A percentile compares a stretch with the other conserved stretches of the same genome.
Conservation (phyloP, 2,888 invertebrate genomes). For the Drosophila monieri region DNA sequence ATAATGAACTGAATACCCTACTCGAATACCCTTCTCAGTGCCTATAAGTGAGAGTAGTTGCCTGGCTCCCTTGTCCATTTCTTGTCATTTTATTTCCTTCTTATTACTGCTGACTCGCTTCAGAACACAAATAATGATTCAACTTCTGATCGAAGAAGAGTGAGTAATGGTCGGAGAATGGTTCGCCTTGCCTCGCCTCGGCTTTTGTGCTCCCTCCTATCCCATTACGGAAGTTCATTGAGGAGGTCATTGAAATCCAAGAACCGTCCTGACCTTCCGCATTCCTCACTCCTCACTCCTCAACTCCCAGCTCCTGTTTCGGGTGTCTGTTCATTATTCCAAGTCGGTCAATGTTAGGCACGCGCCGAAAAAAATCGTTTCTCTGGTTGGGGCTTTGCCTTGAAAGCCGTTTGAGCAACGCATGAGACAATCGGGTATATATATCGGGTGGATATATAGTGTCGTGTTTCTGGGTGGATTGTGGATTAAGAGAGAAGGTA, state of each 20-base stretch:
- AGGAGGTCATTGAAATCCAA: constrained; percentile 37
- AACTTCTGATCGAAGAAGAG: constrained; percentile 23
- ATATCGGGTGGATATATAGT: constrained; percentile 16
- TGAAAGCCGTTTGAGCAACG: constrained; percentile 30
- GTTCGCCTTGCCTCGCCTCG: constrained; percentile 20
- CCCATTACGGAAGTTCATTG: constrained; percentile 40
- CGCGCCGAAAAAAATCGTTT: constrained; percentile 19
- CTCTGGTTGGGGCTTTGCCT: constrained; percentile 19
- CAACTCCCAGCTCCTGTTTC: constrained; percentile 32
- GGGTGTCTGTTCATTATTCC: constrained; percentile 45
- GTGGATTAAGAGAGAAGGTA: constrained; percentile 1
- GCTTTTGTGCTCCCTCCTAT: neutral
- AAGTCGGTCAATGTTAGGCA: constrained; percentile 70
- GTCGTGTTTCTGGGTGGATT: constrained; percentile 18
- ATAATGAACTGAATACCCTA: too few relatives aligned
- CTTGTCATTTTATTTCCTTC: constrained; percentile 19
- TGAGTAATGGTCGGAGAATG: constrained; percentile 44
- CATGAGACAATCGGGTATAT: constrained; percentile 33
- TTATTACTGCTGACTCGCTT: constrained; percentile 22
- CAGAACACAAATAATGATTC: constrained; percentile 29
- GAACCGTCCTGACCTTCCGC: constrained; percentile 22
- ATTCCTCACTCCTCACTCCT: neutral
- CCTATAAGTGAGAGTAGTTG: too few relatives aligned
- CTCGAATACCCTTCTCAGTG: too few relatives aligned
- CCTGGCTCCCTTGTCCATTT: constrained; percentile 7